Conservation (phyloP, 2,888 invertebrate species). For the Archaeoteleia sp. region DNA sequence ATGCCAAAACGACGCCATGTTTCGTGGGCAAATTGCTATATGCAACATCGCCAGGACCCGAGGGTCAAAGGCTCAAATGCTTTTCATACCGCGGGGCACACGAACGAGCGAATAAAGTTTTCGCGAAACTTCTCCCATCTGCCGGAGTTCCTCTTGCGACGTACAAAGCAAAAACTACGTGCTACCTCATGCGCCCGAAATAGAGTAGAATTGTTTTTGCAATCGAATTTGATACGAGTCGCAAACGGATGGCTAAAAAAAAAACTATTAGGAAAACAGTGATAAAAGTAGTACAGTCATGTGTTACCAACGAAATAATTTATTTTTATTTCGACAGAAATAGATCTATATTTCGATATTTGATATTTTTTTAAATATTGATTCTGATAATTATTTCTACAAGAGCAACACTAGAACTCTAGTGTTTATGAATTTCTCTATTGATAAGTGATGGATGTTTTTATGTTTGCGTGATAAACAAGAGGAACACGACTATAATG, state of each 20-base stretch:
- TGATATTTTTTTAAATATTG: no score
- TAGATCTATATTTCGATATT: no score
- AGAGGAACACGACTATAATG: conserved; percentile 6
- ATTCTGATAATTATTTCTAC: no score
- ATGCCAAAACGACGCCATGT: conserved; percentile 17
- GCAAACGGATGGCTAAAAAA: no score
- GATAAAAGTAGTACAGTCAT: no score
- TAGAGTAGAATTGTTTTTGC: conserved; percentile 6
- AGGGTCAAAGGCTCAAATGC: conserved; percentile 27
- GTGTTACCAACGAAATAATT: no score
- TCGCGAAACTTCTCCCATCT: conserved; percentile 19
- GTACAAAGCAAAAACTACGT: not conserved
- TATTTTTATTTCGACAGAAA: no score
- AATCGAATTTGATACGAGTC: conserved; percentile 4
- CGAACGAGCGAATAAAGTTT: conserved; percentile 29
- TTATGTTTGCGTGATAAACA: conserved; percentile 20
- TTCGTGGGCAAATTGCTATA: conserved; percentile 1
- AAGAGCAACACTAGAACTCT: no score
- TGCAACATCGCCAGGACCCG: conserved; percentile 1
- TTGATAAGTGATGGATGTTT: not conserved
- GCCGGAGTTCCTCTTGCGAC: conserved; percentile 1
- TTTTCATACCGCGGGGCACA: conserved; percentile 37
- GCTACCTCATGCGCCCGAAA: not conserved
- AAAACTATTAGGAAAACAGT: no score
- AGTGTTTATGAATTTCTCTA: no score